Conservation (phyloP, 1,140 invertebrate genomes). For the Nephila pilipes region DNA sequence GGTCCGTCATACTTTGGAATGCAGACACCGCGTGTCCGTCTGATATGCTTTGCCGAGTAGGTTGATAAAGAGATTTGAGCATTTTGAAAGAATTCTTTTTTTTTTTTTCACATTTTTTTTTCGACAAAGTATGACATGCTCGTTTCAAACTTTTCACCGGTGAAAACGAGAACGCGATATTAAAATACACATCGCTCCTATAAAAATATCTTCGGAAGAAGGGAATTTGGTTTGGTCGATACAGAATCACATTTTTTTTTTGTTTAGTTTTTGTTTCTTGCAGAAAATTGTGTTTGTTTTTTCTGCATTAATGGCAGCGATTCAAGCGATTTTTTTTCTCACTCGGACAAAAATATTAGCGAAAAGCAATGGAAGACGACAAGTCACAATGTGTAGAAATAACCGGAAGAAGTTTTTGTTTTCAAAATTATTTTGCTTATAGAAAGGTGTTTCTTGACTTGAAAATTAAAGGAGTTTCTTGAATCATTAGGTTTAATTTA, state of each 20-base stretch:
- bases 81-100: constrained; percentile 29
- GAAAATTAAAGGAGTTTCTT: too few relatives aligned
- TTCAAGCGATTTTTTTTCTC: constrained; percentile 17
- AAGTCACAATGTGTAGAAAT: not conserved
- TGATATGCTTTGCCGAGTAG: constrained; percentile 70
- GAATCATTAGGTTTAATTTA: too few relatives aligned
- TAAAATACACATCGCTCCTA: constrained; percentile 74
- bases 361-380: constrained; percentile 18
- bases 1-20: constrained; percentile 64
- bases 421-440: too few relatives aligned
- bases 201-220: constrained; percentile 72
- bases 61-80: constrained; percentile 68
- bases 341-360: not conserved
- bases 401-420: too few relatives aligned
- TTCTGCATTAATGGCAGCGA: constrained; percentile 38
- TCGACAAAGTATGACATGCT: constrained; percentile 47
- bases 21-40: constrained; percentile 50
- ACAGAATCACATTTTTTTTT: constrained; percentile 66
- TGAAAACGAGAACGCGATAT: constrained; percentile 66
- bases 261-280: constrained; percentile 30
- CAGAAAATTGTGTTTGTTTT: not conserved
- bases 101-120: constrained; percentile 7
- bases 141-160: constrained; percentile 7
- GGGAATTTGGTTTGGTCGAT: constrained; percentile 73
- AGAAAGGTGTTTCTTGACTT: too few relatives aligned